Conservation (phyloP, 2,888 invertebrate genomes). For the Pimpla rufipes region DNA sequence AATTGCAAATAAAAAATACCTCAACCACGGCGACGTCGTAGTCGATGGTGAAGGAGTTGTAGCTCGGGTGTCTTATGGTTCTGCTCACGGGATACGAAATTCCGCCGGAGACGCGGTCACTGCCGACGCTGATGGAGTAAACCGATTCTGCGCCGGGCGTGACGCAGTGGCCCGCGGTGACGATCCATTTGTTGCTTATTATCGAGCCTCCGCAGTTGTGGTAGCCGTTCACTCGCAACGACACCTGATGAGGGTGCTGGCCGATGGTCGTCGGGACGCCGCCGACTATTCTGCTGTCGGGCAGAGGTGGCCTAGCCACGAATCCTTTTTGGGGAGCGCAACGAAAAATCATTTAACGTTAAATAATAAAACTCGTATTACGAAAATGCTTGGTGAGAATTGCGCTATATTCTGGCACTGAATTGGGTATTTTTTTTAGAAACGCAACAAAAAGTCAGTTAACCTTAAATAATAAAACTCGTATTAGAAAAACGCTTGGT, state of each 20-base stretch:
- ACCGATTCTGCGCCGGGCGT: neutral
- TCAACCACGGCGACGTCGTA: conserved; percentile 85
- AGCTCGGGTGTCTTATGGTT: conserved; percentile 82
- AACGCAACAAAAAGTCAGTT: too few relatives aligned
- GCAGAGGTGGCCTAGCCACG: conserved; percentile 46
- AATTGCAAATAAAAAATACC: too few relatives aligned
- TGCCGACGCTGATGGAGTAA: conserved; percentile 74
- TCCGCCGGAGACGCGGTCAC: conserved; percentile 71
- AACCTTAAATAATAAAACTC: too few relatives aligned
- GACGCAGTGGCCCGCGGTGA: conserved; percentile 62
- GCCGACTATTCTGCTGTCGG: conserved; percentile 77
- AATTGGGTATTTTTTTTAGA: neutral
- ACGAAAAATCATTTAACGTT: neutral
- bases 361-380: neutral
- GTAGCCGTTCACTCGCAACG: conserved; percentile 52
- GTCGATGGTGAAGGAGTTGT: conserved; percentile 81
- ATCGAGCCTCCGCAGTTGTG: conserved; percentile 66
- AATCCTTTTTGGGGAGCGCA: conserved; percentile 36
- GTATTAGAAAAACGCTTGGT: too few relatives aligned
- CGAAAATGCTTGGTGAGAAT: neutral
- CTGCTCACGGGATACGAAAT: conserved; percentile 41
- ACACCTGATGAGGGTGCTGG: conserved; percentile 79
- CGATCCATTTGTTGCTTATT: conserved; percentile 58
- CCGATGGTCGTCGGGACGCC: conserved; percentile 76
- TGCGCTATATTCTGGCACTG: neutral